Base-by-base conservation (phyloP, 2,888 invertebrate species). In the Sphinx pinastri region DNA sequence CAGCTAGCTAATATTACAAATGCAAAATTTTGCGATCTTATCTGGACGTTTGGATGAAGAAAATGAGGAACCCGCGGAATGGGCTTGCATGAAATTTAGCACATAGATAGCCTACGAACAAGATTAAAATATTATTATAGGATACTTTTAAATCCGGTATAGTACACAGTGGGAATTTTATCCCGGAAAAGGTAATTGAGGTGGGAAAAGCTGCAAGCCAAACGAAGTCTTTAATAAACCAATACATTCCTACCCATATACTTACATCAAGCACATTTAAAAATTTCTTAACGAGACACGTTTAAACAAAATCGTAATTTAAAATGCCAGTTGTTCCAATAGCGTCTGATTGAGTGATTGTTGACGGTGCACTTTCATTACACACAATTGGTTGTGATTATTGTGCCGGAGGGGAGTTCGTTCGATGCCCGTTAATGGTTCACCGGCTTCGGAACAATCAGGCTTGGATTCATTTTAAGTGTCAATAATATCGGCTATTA, bases 361-460 rank as follows among this genome's bases (percentile, higher is more conserved):
- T 83, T 83, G 82, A 77, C 81, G 81, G 81, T 82, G 83, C 83
- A 81, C 81, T 84, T 86, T 88, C 85, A 90, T 91, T 89, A 84
- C 84, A 77, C 79, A 84, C 90, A 92, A 91, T 92, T 91, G 90
- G 79, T 81, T 76, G 82, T 87, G 88, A 89, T 90, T 86, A 83
- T 76, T 79, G 75, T 72, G 75, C 76, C 71, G 78, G 77, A 76
- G 77, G 82, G 81, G 81, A 80, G 76, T 76, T 75, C 76, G 74
- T 72, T 71, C 63, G 74, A 73, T 71, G 68, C 68, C n/a, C 54
- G 75, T 75, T 76, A 78, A 77, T 77, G 75, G 75, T 74, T 77
- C 74, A 74, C 68, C 55, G 71, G 70, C 49, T 13, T 49, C 51
- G 66, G 69, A 66, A 38, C 47, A 57, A 67, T 67, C 38, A 49